These are phyloP conservation scores for Pachyramphus minor DNA, from an alignment of 2,113 vertebrate genomes.

Conservation along the genomic window DNA sequence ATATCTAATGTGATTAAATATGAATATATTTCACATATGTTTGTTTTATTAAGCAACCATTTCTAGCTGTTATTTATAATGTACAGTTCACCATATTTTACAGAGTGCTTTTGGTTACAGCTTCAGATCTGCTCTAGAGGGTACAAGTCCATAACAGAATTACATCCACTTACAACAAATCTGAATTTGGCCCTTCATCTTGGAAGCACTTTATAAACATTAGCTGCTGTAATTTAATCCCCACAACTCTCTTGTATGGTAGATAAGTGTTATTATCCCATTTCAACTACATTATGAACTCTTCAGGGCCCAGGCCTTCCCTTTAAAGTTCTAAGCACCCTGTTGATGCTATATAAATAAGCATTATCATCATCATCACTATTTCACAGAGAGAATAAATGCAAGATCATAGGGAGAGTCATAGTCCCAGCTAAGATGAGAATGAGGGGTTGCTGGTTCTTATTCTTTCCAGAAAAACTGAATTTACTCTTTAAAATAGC, in stretches of 20 bases:
- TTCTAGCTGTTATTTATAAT: background rate
- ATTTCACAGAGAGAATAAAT: constrained; percentile 64
- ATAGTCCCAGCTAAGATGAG: constrained; percentile 31
- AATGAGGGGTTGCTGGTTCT: constrained; percentile 33
- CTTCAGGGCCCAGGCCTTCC: constrained; percentile 57
- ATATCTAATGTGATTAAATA: background rate
- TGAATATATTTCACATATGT: background rate
- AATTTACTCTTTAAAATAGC: constrained; percentile 55
- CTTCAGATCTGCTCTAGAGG: constrained; percentile 57
- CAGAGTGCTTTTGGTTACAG: constrained; percentile 46
- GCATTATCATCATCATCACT: constrained; percentile 61
- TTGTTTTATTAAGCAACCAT: constrained; percentile 8
- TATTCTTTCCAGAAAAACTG: constrained; percentile 44
- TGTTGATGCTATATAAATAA: constrained; percentile 67
- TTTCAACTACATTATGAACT: constrained; percentile 65
- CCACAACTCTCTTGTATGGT: constrained; percentile 55
- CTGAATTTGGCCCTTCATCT: constrained; percentile 70
- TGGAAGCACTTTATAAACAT: constrained; percentile 68
- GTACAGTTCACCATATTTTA: constrained; percentile 48
- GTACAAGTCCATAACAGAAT: constrained; percentile 57
- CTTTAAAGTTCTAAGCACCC: constrained; percentile 64
- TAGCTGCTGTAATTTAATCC: constrained; percentile 66
- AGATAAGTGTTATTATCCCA: constrained; percentile 71
- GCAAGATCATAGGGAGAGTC: constrained; percentile 58
- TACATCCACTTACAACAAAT: constrained; percentile 59